Percentiles rank a stretch among this genome's conserved stretches.
Evolutionary conservation across 2,888 invertebrate genomes (phyloP).

Genomic region (Drosophila mulleri): DNA sequence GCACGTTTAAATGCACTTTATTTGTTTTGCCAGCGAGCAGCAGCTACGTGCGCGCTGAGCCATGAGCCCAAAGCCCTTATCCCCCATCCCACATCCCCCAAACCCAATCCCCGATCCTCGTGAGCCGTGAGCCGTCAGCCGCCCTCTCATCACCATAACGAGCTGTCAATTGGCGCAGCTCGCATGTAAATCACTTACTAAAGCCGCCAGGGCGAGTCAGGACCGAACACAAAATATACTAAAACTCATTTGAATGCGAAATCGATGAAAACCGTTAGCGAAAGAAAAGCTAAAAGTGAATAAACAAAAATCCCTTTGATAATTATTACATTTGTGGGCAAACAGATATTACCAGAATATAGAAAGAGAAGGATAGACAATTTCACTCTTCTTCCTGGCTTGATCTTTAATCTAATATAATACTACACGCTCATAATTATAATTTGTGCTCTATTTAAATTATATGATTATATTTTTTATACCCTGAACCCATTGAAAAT

Average conservation of each 20-base stretch:
- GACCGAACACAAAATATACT: neutral
- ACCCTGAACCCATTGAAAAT: too few species aligned
- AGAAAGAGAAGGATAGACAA: neutral
- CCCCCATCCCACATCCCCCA: too few species aligned
- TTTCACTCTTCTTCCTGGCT: neutral
- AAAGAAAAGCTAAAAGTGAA: neutral
- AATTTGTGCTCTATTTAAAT: too few species aligned
- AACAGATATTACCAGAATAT: neutral
- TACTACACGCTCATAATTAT: too few species aligned
- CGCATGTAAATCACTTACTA: slow-evolving; percentile 61
- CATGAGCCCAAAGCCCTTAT: slow-evolving; percentile 14
- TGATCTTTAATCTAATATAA: too few species aligned
- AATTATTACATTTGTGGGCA: neutral
- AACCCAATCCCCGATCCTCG: neutral
- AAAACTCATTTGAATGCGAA: slow-evolving; percentile 6
- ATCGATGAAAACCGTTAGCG: slow-evolving; percentile 5
- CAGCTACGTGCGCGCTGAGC: slow-evolving; percentile 24
- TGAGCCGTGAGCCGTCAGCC: slow-evolving; percentile 30
- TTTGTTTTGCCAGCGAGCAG: slow-evolving; percentile 56
- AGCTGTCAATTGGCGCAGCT: slow-evolving; percentile 60
- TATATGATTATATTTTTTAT: too few species aligned
- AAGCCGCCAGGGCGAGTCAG: slow-evolving; percentile 16
- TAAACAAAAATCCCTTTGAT: neutral
- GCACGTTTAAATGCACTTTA: slow-evolving; percentile 69
- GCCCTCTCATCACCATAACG: slow-evolving; percentile 60